Conservation (phyloP, 1,140 invertebrate genomes). For the Sinella curviseta region DNA sequence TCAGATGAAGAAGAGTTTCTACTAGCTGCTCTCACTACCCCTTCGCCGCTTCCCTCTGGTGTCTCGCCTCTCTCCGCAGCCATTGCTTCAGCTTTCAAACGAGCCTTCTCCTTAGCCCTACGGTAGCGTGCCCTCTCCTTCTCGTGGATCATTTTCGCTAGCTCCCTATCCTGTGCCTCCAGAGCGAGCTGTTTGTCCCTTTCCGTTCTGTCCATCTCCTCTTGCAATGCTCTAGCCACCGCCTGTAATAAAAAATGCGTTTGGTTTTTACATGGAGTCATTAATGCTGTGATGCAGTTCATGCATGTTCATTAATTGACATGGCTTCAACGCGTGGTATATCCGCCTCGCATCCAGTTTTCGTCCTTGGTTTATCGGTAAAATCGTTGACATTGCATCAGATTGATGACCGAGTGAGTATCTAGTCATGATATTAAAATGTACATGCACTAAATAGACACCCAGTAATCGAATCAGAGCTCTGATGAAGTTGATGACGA, state of each 20-base stretch:
- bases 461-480: conserved; percentile 41
- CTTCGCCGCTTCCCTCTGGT: background rate
- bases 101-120: conserved; percentile 66
- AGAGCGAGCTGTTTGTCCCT: conserved; percentile 76
- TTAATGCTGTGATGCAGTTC: background rate
- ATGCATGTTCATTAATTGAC: background rate
- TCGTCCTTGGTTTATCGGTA: background rate
- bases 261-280: background rate
- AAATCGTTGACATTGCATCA: conserved; percentile 15
- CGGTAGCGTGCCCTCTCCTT: conserved; percentile 71
- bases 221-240: conserved; percentile 66
- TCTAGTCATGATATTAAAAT: conserved; percentile 56
- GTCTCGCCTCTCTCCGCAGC: conserved; percentile 44
- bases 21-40: background rate
- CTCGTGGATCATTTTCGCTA: conserved; percentile 85
- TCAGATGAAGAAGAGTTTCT: conserved; percentile 1
- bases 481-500: background rate
- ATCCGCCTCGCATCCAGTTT: background rate
- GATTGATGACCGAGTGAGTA: conserved; percentile 55
- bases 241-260: conserved; percentile 58
- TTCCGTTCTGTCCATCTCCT: conserved; percentile 64
- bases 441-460: conserved; percentile 54
- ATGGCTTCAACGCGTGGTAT: background rate
- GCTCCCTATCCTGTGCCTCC: conserved; percentile 86
- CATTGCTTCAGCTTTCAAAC: conserved; percentile 67